phyloP scores from a whole-genome alignment of 2,888 invertebrate genomes.

The Athalia rosae region DNA sequence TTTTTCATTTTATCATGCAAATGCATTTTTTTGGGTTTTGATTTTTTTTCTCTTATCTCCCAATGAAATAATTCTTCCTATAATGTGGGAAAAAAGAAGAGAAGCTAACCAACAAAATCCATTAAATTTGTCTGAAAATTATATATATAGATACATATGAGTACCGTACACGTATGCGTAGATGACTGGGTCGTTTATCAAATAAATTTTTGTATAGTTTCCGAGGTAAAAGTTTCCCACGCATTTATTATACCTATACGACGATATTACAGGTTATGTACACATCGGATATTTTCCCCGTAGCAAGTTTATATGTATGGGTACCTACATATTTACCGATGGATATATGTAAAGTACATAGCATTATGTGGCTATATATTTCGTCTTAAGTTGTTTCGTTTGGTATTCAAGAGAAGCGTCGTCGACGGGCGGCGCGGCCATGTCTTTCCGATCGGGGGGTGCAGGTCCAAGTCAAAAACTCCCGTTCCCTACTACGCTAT shows the following conservation, averaged over 20 bases:
- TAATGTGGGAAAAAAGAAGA: too few relatives aligned
- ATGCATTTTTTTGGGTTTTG: too few relatives aligned
- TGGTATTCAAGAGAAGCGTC: slow-evolving; percentile 65
- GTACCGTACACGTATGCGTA: too few relatives aligned
- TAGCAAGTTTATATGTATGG: too few relatives aligned
- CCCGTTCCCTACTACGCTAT: background rate
- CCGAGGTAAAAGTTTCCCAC: slow-evolving; percentile 5
- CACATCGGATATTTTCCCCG: too few relatives aligned
- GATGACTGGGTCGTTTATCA: slow-evolving; percentile 13
- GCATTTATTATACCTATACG: background rate
- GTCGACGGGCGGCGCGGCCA: slow-evolving; percentile 46
- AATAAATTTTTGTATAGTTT: slow-evolving; percentile 25
- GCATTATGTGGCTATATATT: slow-evolving; percentile 29
- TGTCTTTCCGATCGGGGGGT: slow-evolving; percentile 39
- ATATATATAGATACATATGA: too few relatives aligned
- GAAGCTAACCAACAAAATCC: too few relatives aligned
- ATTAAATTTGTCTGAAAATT: too few relatives aligned
- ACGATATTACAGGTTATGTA: too few relatives aligned
- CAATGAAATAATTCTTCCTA: too few relatives aligned
- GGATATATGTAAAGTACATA: background rate
- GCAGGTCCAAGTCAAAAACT: slow-evolving; percentile 7
- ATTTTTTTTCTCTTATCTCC: too few relatives aligned
- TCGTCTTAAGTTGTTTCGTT: slow-evolving; percentile 58
- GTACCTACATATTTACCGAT: background rate
- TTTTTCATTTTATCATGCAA: too few relatives aligned